Evolutionary conservation across 2,888 invertebrate species (phyloP), one percentile per base, ranked within the genome.

Genomic region (Lepidocyrtoides sp.): DNA sequence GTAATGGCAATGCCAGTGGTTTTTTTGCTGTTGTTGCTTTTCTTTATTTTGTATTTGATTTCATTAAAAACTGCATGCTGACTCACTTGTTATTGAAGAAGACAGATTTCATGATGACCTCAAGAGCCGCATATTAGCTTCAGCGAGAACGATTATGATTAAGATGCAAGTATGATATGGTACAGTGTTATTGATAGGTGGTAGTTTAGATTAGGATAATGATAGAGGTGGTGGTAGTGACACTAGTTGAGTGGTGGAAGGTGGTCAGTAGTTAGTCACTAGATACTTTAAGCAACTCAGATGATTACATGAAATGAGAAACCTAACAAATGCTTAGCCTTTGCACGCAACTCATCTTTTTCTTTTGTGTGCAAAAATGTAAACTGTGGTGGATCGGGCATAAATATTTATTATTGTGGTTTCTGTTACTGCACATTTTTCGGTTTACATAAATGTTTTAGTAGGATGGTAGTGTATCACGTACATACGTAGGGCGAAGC

Each of bases 81-180:
- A 79, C 77, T 87, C 81, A 81, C 57, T 60, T 79, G 29, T 48
- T 26, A 69, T 17, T 23, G 26, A 54, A 20, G 60, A 20, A n/a
- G 44, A 44, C n/a, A 72, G 54, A 72, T 83, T 89, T 81, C 75
- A 89, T 89, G 89, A 89, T 89, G 89, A 89, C 89, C 89, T 89
- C 72, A 82, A 72, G 57, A 57, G 32, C 32, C n/a, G 60, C 60
- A 29, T 36, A 75, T 23, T 63, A 60, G 36, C 36, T 7, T 57
- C 20, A 57, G 77, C 51, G 23, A 77, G 57, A 57, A 57, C 26
- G 81, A 69, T 57, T 14, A 75, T 69, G 41, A 57, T 60, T n/a
- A 81, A 60, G 23, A 60, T 51, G 54, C 29, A 1, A 26, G 69
- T 20, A 72, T 51, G 32, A n/a, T 77, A 51, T 77, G 54, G 5